These are phyloP conservation scores for Dorcus hopei DNA, from an alignment of 2,888 invertebrate species.

Conservation along the genomic window DNA sequence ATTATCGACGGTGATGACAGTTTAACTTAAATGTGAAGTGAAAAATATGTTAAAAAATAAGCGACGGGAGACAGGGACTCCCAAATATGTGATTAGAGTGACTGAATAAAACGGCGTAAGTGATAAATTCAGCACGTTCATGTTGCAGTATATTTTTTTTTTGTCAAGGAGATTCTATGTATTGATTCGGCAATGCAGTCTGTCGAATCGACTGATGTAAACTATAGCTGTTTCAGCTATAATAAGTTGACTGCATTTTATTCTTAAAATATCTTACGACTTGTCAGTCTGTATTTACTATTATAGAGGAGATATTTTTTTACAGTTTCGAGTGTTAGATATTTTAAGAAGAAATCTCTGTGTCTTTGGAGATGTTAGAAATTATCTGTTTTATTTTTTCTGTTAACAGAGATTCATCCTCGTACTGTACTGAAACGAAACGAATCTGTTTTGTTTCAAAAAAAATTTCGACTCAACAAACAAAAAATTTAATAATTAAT, in stretches of 20 bases:
- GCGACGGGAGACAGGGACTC: constrained; percentile 11
- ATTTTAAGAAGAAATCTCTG: constrained; percentile 15
- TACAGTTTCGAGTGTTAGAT: constrained; percentile 13
- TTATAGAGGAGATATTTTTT: constrained; percentile 18
- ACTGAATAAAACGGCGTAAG: constrained; percentile 1
- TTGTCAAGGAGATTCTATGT: constrained; percentile 13
- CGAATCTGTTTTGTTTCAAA: no score
- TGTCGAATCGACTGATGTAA: background rate
- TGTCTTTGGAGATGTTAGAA: background rate
- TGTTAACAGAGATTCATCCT: no score
- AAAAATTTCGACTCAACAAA: no score
- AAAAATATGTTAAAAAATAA: background rate
- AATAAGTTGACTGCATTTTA: background rate
- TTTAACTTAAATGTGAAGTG: constrained; percentile 10
- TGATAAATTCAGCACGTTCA: constrained; percentile 5
- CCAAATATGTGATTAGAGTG: background rate
- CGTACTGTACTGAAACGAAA: no score
- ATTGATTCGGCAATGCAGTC: background rate
- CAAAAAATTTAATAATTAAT: no score
- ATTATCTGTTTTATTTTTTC: no score
- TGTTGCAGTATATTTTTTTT: constrained; percentile 6
- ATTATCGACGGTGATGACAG: constrained; percentile 5
- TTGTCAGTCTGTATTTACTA: constrained; percentile 15
- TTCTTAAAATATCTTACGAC: constrained; percentile 5
- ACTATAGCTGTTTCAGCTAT: background rate